A percentile compares a stretch with the other conserved stretches of the same genome.
These are phyloP conservation scores for Campoplex nolae DNA, from an alignment of 2,888 invertebrate genomes.

Conservation along the genomic window DNA sequence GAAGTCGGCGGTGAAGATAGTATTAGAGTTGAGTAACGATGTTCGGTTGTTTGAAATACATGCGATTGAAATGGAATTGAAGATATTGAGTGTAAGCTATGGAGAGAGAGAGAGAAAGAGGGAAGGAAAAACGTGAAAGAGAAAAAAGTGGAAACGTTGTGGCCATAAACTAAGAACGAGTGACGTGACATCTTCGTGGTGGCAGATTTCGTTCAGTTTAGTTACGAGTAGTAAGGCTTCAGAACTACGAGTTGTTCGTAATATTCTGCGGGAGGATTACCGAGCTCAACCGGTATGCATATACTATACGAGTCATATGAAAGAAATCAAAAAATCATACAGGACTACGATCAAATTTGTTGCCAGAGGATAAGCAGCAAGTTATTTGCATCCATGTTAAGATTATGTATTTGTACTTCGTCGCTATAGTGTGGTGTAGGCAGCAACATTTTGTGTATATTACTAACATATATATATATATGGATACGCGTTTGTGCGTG, in stretches of 20 bases:
- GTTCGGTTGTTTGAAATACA: neutral
- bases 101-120: neutral
- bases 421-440: conserved; percentile 10
- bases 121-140: neutral
- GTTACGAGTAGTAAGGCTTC: conserved; percentile 24
- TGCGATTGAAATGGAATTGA: conserved; percentile 23
- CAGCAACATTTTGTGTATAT: conserved; percentile 38
- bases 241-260: conserved; percentile 24
- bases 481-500: conserved; percentile 76
- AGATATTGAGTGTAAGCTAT: neutral
- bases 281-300: conserved; percentile 9
- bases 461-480: conserved; percentile 50
- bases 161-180: conserved; percentile 44
- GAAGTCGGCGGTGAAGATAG: conserved; percentile 48
- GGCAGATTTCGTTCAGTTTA: conserved; percentile 60
- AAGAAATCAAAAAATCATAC: conserved; percentile 37
- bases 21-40: conserved; percentile 48
- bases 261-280: conserved; percentile 50
- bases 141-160: conserved; percentile 1
- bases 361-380: conserved; percentile 47
- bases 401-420: conserved; percentile 16
- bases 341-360: conserved; percentile 56
- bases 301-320: neutral
- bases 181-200: conserved; percentile 61
- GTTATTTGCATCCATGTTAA: conserved; percentile 56